These are phyloP conservation scores for Diplodus sargus DNA, from an alignment of 2,797 vertebrate species.

Conservation along the genomic window DNA sequence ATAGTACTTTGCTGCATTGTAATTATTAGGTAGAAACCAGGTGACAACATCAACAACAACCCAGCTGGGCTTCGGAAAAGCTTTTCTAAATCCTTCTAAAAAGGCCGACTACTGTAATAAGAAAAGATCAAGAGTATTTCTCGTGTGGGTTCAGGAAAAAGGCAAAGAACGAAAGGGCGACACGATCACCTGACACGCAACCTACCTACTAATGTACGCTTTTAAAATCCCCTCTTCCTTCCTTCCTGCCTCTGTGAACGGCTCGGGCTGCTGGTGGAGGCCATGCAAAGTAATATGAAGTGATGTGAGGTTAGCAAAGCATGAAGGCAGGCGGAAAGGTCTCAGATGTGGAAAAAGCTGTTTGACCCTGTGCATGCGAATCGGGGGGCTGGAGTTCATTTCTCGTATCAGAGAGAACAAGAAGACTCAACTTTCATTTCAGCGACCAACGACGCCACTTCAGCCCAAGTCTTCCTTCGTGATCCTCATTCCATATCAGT, in stretches of 20 bases:
- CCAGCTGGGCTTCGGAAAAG: neutral
- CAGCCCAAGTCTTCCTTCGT: neutral
- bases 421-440: conserved; percentile 21
- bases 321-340: conserved; percentile 55
- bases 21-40: conserved; percentile 4
- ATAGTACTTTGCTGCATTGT: neutral
- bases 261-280: conserved; percentile 35
- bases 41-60: neutral
- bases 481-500: conserved; percentile 13
- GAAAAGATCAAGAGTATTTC: conserved; percentile 6
- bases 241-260: conserved; percentile 22
- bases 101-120: neutral
- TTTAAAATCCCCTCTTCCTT: conserved; percentile 17
- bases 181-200: conserved; percentile 29
- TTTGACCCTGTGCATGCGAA: conserved; percentile 56
- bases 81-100: neutral
- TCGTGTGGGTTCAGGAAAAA: conserved; percentile 34
- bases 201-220: conserved; percentile 21
- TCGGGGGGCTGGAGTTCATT: conserved; percentile 1
- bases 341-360: conserved; percentile 50
- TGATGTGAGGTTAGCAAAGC: conserved; percentile 66
- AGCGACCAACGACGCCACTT: neutral
- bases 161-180: conserved; percentile 33
- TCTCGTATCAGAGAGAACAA: conserved; percentile 2
- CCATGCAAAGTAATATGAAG: conserved; percentile 52